Evolutionary conservation across 1,140 invertebrate genomes (phyloP).

Genomic region (Cyrtorhinus lividipennis): DNA sequence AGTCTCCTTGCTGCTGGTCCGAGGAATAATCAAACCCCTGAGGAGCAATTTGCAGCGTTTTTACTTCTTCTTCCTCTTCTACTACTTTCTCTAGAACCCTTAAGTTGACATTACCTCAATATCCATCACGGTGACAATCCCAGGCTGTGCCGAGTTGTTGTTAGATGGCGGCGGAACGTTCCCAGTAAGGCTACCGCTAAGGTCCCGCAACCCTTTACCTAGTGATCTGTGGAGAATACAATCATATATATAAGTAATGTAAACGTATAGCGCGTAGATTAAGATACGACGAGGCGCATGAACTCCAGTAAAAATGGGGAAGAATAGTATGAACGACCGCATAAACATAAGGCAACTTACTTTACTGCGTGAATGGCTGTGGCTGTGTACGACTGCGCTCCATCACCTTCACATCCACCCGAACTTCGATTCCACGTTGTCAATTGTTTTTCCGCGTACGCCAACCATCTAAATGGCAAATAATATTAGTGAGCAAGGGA

Average conservation of each 20-base stretch:
- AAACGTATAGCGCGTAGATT: neutral
- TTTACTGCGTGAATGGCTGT: conserved; percentile 91
- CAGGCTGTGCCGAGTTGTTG: conserved; percentile 38
- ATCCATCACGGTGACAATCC: conserved; percentile 79
- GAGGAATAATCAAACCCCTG: too few species aligned
- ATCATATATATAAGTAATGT: conserved; percentile 5
- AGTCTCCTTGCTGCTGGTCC: too few species aligned
- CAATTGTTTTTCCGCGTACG: conserved; percentile 47
- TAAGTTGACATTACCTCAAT: conserved; percentile 49
- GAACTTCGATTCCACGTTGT: conserved; percentile 40
- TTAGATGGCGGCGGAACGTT: conserved; percentile 24
- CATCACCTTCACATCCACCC: conserved; percentile 44
- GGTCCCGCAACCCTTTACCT: conserved; percentile 65
- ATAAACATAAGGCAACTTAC: too few species aligned
- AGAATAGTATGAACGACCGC: too few species aligned
- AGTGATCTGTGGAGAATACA: conserved; percentile 36
- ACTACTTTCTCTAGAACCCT: too few species aligned
- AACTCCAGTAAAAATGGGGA: neutral
- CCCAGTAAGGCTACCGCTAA: conserved; percentile 84
- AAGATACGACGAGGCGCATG: neutral
- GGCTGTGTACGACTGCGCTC: conserved; percentile 78
- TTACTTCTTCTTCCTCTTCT: too few species aligned
- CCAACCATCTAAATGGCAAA: conserved; percentile 31
- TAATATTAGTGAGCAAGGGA: neutral
- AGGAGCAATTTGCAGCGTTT: too few species aligned